phyloP scores from a whole-genome alignment of 2,888 invertebrate species.

The Ophion costatus region DNA sequence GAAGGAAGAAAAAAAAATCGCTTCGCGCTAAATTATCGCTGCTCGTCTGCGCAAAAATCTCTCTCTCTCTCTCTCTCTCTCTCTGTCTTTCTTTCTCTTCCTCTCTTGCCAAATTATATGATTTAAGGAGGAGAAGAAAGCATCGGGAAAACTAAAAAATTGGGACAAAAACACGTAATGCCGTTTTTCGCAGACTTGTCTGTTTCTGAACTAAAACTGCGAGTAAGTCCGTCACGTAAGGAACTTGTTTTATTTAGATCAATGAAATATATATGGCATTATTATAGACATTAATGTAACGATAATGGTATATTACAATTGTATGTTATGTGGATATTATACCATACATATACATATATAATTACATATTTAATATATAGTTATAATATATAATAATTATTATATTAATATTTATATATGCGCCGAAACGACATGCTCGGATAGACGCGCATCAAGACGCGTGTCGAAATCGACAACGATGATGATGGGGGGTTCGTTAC shows the following conservation, averaged over 20 bases:
- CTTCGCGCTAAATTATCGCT: constrained; percentile 23
- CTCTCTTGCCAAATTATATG: constrained; percentile 65
- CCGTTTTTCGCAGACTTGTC: constrained; percentile 29
- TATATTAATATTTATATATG: background rate
- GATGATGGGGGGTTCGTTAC: constrained; percentile 54
- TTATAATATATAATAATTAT: constrained; percentile 4
- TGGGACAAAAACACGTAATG: constrained; percentile 15
- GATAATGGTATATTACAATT: background rate
- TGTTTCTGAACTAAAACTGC: constrained; percentile 27
- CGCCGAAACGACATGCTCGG: constrained; percentile 9
- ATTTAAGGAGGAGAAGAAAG: constrained; percentile 53
- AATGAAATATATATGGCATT: constrained; percentile 32
- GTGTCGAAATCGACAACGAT: constrained; percentile 52
- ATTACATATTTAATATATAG: background rate
- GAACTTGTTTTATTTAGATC: constrained; percentile 37
- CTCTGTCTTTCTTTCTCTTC: background rate
- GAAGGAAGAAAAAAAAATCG: constrained; percentile 15
- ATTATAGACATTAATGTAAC: constrained; percentile 37
- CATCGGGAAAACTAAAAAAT: constrained; percentile 12
- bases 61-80: background rate
- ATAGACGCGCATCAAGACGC: constrained; percentile 10
- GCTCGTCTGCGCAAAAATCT: constrained; percentile 25
- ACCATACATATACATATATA: background rate
- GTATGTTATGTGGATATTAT: background rate
- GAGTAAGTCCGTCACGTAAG: constrained; percentile 52